phyloP scores from a whole-genome alignment of 2,888 invertebrate genomes.

The Macrosoma leucophasiata region DNA sequence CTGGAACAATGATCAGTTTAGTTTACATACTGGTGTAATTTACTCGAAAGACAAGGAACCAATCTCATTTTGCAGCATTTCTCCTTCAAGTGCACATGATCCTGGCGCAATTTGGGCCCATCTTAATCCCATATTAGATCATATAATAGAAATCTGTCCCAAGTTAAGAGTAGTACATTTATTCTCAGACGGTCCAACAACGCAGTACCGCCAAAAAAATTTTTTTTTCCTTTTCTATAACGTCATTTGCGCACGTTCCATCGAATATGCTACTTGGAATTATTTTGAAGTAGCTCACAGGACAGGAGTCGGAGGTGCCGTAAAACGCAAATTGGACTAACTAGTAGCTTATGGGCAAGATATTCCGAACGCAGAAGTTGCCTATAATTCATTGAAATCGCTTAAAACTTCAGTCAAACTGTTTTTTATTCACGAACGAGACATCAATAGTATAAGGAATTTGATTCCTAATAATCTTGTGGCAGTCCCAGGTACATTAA shows the following conservation, averaged over 20 bases:
- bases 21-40: slow-evolving; percentile 9
- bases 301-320: no score
- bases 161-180: slow-evolving; percentile 10
- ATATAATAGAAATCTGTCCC: slow-evolving; percentile 1
- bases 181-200: slow-evolving; percentile 17
- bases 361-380: slow-evolving; percentile 2
- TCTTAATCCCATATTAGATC: slow-evolving; percentile 5
- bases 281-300: no score
- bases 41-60: slow-evolving; percentile 6
- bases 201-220: slow-evolving; percentile 20
- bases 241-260: no score
- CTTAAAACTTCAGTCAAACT: background rate
- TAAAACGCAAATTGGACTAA: no score
- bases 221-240: slow-evolving; percentile 12
- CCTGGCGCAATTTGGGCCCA: slow-evolving; percentile 3
- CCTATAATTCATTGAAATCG: slow-evolving; percentile 1
- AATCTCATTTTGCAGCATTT: slow-evolving; percentile 8
- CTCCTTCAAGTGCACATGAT: slow-evolving; percentile 1
- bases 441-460: slow-evolving; percentile 1
- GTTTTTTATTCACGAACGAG: background rate
- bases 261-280: no score
- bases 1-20: no score
- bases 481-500: slow-evolving; percentile 1
- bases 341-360: no score
- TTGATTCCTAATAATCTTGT: slow-evolving; percentile 1